These are phyloP conservation scores for Mohoua ochrocephala DNA, from an alignment of 2,113 vertebrate species.

Conservation along the genomic window DNA sequence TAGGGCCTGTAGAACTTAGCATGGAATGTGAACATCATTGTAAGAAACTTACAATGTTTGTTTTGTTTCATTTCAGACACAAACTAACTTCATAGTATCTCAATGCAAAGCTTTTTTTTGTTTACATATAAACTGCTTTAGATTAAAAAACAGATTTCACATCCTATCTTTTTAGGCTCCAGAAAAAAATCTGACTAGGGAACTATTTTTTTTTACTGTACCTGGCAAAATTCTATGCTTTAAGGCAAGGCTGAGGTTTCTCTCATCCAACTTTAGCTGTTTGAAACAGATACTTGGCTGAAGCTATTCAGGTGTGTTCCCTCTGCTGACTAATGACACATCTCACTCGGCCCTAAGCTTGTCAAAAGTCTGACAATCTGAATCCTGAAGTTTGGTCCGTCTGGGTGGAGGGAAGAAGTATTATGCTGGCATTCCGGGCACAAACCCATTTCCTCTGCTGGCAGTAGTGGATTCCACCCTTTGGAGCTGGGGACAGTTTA, in stretches of 20 bases:
- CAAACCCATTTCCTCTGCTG: neutral
- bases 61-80: conserved; percentile 30
- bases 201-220: neutral
- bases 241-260: neutral
- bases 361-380: neutral
- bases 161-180: neutral
- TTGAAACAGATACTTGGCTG: neutral
- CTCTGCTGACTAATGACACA: neutral
- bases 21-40: conserved; percentile 8
- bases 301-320: neutral
- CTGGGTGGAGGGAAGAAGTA: neutral
- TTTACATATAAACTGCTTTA: neutral
- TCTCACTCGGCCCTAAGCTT: neutral
- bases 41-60: conserved; percentile 20
- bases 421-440: neutral
- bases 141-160: neutral
- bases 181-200: neutral
- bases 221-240: neutral
- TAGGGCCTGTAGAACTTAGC: conserved; percentile 23
- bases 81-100: neutral
- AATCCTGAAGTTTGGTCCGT: neutral
- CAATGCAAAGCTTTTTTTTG: neutral
- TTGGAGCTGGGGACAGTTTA: neutral
- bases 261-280: neutral
- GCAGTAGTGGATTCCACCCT: neutral